phyloP scores from a whole-genome alignment of 1,140 invertebrate species.

The Dreissena rostriformis region DNA sequence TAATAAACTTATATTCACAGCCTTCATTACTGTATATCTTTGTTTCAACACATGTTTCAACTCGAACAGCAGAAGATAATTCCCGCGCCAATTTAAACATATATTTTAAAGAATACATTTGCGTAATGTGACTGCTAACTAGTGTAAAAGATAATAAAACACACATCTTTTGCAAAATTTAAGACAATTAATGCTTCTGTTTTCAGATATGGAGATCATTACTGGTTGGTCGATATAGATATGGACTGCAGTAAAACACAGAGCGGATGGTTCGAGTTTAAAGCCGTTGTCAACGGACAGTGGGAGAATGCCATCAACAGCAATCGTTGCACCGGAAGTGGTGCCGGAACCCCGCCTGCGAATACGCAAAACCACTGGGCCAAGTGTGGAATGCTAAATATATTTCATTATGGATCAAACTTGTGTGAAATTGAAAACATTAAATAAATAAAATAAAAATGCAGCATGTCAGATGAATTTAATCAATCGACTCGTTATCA shows the following conservation, averaged over 20 bases:
- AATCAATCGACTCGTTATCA: no score
- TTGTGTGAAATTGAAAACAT: constrained; percentile 71
- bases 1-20: no score
- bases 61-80: no score
- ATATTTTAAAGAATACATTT: no score
- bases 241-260: constrained; percentile 82
- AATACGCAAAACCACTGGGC: constrained; percentile 78
- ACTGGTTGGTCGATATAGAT: constrained; percentile 82
- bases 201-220: constrained; percentile 79
- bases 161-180: no score
- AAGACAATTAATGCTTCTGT: neutral
- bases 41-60: no score
- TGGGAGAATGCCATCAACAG: constrained; percentile 71
- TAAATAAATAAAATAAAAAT: neutral
- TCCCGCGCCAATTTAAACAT: no score
- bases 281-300: constrained; percentile 67
- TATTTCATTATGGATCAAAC: constrained; percentile 74
- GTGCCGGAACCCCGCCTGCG: constrained; percentile 70
- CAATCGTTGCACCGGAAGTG: constrained; percentile 72
- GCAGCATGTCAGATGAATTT: no score
- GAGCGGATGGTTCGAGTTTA: constrained; percentile 82
- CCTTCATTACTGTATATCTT: no score
- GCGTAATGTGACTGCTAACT: no score
- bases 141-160: no score
- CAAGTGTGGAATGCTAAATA: constrained; percentile 80